A percentile compares a stretch with the other conserved stretches of the same genome.
Evolutionary conservation across 2,888 invertebrate genomes (phyloP).

Genomic region (Neelides folsomi): DNA sequence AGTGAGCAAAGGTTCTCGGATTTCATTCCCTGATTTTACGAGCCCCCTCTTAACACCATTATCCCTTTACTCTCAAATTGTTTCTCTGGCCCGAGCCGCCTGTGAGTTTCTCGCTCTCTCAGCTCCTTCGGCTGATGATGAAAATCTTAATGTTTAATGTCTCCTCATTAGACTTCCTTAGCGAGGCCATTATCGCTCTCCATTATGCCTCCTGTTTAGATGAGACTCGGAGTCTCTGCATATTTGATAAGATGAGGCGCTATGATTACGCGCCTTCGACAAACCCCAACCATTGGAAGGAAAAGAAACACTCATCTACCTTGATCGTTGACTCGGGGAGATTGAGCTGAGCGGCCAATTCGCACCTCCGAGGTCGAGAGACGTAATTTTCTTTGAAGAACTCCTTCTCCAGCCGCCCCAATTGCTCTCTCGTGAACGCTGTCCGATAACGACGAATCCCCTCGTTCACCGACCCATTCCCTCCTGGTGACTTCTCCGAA

Average conservation of each 20-base stretch:
- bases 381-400: conserved; percentile 96
- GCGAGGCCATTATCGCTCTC: conserved; percentile 25
- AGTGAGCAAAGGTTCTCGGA: conserved; percentile 11
- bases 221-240: background rate
- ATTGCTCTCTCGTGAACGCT: conserved; percentile 90
- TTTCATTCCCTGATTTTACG: conserved; percentile 18
- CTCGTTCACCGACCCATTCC: conserved; percentile 17
- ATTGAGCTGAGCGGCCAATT: conserved; percentile 80
- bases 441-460: conserved; percentile 80
- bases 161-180: conserved; percentile 17
- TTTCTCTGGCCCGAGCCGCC: background rate
- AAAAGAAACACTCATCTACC: conserved; percentile 44
- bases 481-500: conserved; percentile 23
- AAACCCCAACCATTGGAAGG: background rate
- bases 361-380: conserved; percentile 83
- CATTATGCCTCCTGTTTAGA: conserved; percentile 16
- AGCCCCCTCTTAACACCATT: conserved; percentile 32
- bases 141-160: conserved; percentile 21
- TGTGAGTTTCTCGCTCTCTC: background rate
- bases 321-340: conserved; percentile 96
- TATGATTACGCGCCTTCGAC: background rate
- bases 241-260: background rate
- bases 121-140: conserved; percentile 9
- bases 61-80: conserved; percentile 1
- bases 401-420: conserved; percentile 83